Evolutionary conservation across 2,797 vertebrate genomes (phyloP), one percentile per base, ranked within the genome.

Genomic region (Danio choprae): DNA sequence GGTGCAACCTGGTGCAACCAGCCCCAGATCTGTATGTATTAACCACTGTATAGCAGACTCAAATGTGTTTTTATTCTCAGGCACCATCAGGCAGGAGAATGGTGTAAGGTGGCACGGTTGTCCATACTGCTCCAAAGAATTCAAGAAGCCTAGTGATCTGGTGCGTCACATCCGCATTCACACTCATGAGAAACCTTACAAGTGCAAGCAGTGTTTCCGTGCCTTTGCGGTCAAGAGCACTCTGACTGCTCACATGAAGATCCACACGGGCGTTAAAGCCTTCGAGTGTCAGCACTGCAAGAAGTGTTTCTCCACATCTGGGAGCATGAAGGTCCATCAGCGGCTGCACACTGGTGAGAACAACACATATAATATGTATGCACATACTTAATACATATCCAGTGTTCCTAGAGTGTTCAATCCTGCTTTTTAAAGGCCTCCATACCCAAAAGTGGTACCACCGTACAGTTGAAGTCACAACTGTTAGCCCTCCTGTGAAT

Each of bases 301-400:
- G 90, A 99, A 99, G 92, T 95, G 96, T 87, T 99, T 99, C 94
- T 99, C 98, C 90, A 99, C 98, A 79, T 98, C 97, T 73, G 98
- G 98, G 79, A 99, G 98, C 93, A 96, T 99, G 94, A 99, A 99
- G 91, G 98, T 99, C 84, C 98, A 99, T 89, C 96, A 97, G 91
- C 96, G 98, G 64, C 94, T 99, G 62, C 98, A 99, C 88, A 99
- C 98, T 91, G 98, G 98, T 99, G 90, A 92, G 89, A 70, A 59
- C 44, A 36, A 18, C 15, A 13, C 36, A 40, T 9, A 9, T 6
- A 4, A 4, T 15, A 9, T 44, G 40, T 41, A 7, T 18, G 12
- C 40, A 64, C n/a, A 63, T 12, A 13, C 41, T 38, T 60, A 36
- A 29, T 15, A 6, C 12, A 38, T 29, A 29, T 3, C 29, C 29